Evolutionary conservation across 2,113 vertebrate species (phyloP), one percentile per base, ranked within the genome.

Genomic region (Mastomys natalensis): DNA sequence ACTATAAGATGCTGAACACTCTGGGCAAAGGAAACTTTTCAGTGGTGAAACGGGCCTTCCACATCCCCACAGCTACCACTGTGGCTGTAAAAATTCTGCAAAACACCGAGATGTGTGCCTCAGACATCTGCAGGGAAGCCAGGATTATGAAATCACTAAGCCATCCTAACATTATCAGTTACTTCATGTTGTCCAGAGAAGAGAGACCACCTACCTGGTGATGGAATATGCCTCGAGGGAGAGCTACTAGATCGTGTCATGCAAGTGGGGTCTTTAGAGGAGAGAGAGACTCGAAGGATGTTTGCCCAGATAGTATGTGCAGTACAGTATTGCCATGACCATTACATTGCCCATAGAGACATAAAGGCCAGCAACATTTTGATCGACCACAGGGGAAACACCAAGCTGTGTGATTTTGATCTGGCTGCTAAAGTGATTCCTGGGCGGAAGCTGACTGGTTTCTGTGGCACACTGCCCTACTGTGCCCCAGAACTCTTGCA

Each of bases 311-410:
- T n/a, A 19, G 0, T 72, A 3, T 15, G n/a, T 19, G 21, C 73
- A 2, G 43, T 76, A 43, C 43, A 48, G 24, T 29, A 29, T 2
- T 78, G 29, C 29, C 76, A 78, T 19, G 16, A 31, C 15, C 17
- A 53, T 19, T 1, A 37, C 31, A 80, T 21, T 3, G 34, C 6
- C 8, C 51, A n/a, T 1, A 55, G 77, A 37, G 51, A 81, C 34
- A 81, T 55, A 12, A 37, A 53, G 9, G 77, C 51, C 1, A 22
- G 37, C 5, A 80, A 80, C 51, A n/a, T 80, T 29, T 21, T 80
- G 0, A 22, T 80, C 0, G 51, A 55, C 34, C 0, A 1, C 34
- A n/a, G 4, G 2, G 34, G 34, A 2, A n/a, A 53, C 1, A 16
- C 34, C 51, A 81, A 81, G 8, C 19, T 81, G 4, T 1, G 51